A percentile compares a stretch with the other conserved stretches of the same genome.
These are phyloP conservation scores for Malaclemys terrapin DNA, from an alignment of 2,113 vertebrate genomes.

Conservation along the genomic window DNA sequence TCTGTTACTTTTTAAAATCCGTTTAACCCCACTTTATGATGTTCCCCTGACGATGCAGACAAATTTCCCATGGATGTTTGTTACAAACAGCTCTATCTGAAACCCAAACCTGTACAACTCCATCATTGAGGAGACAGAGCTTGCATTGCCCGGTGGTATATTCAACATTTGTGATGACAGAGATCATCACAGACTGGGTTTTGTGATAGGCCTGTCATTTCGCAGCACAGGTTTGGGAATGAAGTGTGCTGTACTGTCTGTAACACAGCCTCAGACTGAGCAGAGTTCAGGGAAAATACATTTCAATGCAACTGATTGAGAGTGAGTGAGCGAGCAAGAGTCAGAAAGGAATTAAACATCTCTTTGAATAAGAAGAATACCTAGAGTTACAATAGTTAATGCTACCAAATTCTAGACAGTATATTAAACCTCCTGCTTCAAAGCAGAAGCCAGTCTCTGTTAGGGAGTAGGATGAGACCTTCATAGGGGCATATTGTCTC, in stretches of 20 bases:
- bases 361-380: background rate
- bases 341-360: background rate
- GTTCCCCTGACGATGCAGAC: background rate
- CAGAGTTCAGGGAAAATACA: background rate
- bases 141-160: background rate
- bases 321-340: background rate
- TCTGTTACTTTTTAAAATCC: background rate
- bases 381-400: background rate
- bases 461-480: background rate
- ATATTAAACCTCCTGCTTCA: background rate
- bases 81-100: background rate
- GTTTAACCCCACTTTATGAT: background rate
- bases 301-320: background rate
- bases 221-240: fast-evolving
- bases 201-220: fast-evolving
- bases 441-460: background rate
- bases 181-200: background rate
- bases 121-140: background rate
- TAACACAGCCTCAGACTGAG: background rate
- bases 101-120: background rate
- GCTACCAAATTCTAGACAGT: background rate
- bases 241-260: background rate
- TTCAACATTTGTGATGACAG: fast-evolving
- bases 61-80: background rate
- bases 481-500: background rate